Evolutionary conservation across 2,888 invertebrate species (phyloP).

Genomic region (Margaritifera margaritifera): DNA sequence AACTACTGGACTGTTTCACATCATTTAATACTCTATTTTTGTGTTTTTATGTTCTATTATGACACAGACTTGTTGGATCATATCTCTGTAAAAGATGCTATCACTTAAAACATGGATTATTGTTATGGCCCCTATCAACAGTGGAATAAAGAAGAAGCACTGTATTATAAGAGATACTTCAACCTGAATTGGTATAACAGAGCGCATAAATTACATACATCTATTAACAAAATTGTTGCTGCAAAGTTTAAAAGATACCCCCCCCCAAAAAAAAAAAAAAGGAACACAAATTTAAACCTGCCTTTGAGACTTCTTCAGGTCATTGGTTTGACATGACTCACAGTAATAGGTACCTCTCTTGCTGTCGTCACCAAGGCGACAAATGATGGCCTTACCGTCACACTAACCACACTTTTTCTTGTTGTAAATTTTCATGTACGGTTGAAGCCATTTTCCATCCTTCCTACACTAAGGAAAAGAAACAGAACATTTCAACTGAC

Average conservation of each 20-base stretch:
- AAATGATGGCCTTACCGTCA: conserved; percentile 45
- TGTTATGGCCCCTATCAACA: too few species aligned
- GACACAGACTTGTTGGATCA: too few species aligned
- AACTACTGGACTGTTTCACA: not conserved
- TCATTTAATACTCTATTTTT: too few species aligned
- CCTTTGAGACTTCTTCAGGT: conserved; percentile 28
- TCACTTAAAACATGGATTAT: too few species aligned
- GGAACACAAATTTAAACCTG: not conserved
- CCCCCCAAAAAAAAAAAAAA: not conserved
- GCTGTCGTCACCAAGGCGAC: conserved; percentile 54
- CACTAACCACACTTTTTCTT: conserved; percentile 53
- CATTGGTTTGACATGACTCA: conserved; percentile 52
- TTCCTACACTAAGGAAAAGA: conserved; percentile 51
- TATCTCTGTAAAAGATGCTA: too few species aligned
- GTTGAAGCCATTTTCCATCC: conserved; percentile 46
- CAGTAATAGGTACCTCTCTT: conserved; percentile 59
- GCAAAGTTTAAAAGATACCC: not conserved
- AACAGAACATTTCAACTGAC: not conserved
- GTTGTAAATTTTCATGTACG: conserved; percentile 56
- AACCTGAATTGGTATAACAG: too few species aligned
- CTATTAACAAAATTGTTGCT: not conserved
- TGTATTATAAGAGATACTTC: too few species aligned
- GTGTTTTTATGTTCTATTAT: too few species aligned
- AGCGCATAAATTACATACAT: too few species aligned
- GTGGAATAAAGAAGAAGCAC: too few species aligned